Evolutionary conservation across 2,797 vertebrate genomes (phyloP).

Genomic region (Lithobates sylvaticus): DNA sequence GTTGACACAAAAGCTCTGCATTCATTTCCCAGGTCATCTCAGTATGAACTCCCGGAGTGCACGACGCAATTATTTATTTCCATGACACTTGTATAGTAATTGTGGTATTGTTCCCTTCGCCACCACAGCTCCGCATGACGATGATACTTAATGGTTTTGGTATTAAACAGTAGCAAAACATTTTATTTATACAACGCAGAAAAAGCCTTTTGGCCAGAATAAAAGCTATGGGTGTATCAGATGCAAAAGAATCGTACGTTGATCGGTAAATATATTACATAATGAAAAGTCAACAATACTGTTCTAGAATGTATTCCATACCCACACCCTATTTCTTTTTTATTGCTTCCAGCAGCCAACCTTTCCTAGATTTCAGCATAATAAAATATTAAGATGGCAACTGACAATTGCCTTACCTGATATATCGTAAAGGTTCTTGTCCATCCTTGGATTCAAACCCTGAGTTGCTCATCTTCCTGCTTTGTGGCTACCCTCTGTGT

Average conservation of each 20-base stretch:
- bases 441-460: conserved; percentile 20
- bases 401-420: conserved; percentile 68
- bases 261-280: background rate
- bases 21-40: conserved; percentile 2
- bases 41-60: background rate
- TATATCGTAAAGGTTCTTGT: conserved; percentile 64
- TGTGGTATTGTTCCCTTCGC: conserved; percentile 33
- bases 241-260: background rate
- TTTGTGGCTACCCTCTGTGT: conserved; percentile 21
- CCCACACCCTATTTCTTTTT: conserved; percentile 17
- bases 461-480: conserved; percentile 60
- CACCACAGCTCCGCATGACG: background rate
- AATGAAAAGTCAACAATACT: background rate
- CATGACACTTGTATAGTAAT: conserved; percentile 31
- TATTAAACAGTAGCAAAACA: conserved; percentile 3
- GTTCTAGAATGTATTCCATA: background rate
- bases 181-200: background rate
- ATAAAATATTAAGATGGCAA: background rate
- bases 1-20: background rate
- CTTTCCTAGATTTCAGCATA: background rate
- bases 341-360: background rate
- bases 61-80: conserved; percentile 11
- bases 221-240: background rate
- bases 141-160: conserved; percentile 7
- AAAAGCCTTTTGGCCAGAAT: background rate